These are phyloP conservation scores for Scaptomyza cyrtandrae DNA, from an alignment of 2,888 invertebrate species.

Conservation along the genomic window DNA sequence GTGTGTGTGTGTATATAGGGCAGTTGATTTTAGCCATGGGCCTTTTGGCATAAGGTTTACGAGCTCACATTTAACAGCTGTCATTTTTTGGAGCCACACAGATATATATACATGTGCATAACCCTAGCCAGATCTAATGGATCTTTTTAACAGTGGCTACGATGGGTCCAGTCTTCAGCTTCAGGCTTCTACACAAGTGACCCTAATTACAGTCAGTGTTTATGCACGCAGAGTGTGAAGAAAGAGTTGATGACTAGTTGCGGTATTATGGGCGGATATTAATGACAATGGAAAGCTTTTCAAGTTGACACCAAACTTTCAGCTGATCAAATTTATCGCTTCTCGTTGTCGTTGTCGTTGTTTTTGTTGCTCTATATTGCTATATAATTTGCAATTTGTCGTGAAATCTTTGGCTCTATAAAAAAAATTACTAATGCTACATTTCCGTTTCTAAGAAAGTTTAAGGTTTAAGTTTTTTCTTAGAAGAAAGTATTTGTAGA, in stretches of 20 bases:
- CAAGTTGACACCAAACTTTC: conserved; percentile 65
- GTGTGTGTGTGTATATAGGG: conserved; percentile 1
- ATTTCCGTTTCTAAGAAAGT: conserved; percentile 8
- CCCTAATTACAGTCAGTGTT: conserved; percentile 65
- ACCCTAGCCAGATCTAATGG: background rate
- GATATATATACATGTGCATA: background rate
- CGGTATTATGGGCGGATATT: conserved; percentile 57
- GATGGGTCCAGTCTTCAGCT: conserved; percentile 26
- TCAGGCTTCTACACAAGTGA: conserved; percentile 44
- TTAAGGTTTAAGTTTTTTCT: background rate
- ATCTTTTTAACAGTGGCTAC: conserved; percentile 2
- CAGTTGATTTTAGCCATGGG: conserved; percentile 1
- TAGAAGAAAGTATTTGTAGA: background rate
- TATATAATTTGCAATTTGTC: conserved; percentile 1
- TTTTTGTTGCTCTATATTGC: background rate
- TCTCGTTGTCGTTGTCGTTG: too few species aligned
- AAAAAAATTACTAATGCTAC: conserved; percentile 1
- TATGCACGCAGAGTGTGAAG: conserved; percentile 20
- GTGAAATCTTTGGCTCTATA: conserved; percentile 4
- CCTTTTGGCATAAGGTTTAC: conserved; percentile 26
- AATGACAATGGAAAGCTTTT: conserved; percentile 59
- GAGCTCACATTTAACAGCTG: conserved; percentile 37
- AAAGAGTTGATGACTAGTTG: conserved; percentile 34
- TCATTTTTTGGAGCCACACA: background rate
- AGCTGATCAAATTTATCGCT: conserved; percentile 35